Conservation (phyloP, 1,140 invertebrate genomes). For the Drosophila watanabei region DNA sequence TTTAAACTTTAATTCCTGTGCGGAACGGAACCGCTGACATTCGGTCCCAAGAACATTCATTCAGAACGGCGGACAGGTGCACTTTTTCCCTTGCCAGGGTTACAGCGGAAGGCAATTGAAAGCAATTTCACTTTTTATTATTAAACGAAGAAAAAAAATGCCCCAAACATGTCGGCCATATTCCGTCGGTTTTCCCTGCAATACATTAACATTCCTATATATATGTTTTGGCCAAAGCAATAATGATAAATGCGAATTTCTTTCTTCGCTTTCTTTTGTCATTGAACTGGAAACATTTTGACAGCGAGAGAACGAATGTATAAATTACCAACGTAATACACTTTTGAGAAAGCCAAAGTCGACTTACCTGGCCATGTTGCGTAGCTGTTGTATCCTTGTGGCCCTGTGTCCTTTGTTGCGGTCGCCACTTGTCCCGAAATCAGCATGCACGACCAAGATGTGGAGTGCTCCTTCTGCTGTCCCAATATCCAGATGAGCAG, state of each 20-base stretch:
- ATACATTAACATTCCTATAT: constrained; percentile 22
- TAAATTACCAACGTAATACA: constrained; percentile 38
- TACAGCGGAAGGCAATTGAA: constrained; percentile 31
- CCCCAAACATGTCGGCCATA: constrained; percentile 18
- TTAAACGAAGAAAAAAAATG: constrained; percentile 20
- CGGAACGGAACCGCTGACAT: constrained; percentile 12
- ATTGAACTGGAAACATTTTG: constrained; percentile 65
- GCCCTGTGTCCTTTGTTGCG: constrained; percentile 30
- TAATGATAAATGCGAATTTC: constrained; percentile 69
- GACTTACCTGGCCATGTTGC: constrained; percentile 70
- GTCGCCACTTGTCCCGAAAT: constrained; percentile 41
- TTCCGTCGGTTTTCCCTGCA: background rate
- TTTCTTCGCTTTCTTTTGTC: constrained; percentile 47
- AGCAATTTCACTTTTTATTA: constrained; percentile 49
- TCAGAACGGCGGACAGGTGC: constrained; percentile 3
- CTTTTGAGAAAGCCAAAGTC: constrained; percentile 24
- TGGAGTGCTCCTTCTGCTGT: constrained; percentile 20
- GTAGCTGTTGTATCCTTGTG: constrained; percentile 29
- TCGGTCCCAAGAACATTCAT: constrained; percentile 3
- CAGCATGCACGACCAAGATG: constrained; percentile 55
- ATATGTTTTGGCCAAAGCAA: constrained; percentile 15
- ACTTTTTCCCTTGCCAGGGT: constrained; percentile 13
- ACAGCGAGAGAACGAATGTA: constrained; percentile 32
- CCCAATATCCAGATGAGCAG: constrained; percentile 41
- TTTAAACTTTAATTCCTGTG: constrained; percentile 18